Evolutionary conservation across 2,113 vertebrate genomes (phyloP).

Genomic region (Spermophilus dauricus): DNA sequence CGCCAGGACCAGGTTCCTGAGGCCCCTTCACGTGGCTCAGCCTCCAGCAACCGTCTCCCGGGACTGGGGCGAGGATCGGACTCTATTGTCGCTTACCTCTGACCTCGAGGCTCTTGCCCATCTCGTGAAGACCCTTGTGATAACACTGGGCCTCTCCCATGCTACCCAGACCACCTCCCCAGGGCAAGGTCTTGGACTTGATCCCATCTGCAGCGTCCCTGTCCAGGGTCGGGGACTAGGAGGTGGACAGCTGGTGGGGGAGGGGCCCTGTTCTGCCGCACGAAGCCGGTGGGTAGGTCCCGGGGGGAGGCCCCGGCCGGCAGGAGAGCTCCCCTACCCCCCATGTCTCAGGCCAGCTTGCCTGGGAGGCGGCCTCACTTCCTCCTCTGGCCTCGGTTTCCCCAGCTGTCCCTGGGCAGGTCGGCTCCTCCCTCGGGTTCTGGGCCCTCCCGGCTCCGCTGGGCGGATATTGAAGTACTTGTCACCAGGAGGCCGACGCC

Average conservation of each 20-base stretch:
- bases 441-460: background rate
- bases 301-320: slow-evolving; percentile 5
- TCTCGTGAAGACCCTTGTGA: too few species aligned
- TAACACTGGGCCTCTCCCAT: too few species aligned
- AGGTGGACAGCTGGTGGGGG: too few species aligned
- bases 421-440: background rate
- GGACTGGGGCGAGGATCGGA: slow-evolving; percentile 11
- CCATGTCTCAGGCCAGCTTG: background rate
- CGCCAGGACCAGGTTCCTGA: background rate
- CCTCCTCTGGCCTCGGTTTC: background rate
- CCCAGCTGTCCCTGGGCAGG: background rate
- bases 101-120: too few species aligned
- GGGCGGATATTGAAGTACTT: background rate
- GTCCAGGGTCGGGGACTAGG: too few species aligned
- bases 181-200: too few species aligned
- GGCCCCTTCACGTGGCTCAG: slow-evolving; percentile 26
- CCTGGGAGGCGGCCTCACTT: background rate
- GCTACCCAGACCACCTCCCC: too few species aligned
- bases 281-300: too few species aligned
- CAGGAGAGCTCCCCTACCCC: background rate
- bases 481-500: background rate
- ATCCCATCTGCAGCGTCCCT: too few species aligned
- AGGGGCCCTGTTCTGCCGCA: too few species aligned
- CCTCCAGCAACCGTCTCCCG: background rate
- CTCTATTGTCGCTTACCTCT: too few species aligned